These are phyloP conservation scores for Nylanderia fulva DNA, from an alignment of 1,140 invertebrate species.

Conservation along the genomic window DNA sequence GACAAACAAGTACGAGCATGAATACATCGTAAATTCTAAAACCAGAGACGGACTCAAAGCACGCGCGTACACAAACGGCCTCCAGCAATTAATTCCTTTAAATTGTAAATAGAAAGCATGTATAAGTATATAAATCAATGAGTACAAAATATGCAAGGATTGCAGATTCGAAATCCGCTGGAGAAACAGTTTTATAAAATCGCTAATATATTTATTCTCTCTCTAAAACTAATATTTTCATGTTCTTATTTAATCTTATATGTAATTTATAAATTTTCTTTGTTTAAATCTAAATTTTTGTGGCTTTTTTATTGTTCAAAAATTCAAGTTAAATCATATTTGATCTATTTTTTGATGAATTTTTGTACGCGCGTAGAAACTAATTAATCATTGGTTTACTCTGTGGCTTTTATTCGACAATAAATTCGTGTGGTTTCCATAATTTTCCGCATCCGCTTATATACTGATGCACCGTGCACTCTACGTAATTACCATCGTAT, in stretches of 20 bases:
- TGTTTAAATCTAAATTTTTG: too few relatives aligned
- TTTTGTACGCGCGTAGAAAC: not conserved
- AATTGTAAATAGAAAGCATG: conserved; percentile 39
- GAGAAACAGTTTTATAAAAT: not conserved
- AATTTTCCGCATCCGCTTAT: conserved; percentile 39
- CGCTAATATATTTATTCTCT: not conserved
- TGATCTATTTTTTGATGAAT: not conserved
- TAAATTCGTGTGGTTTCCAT: conserved; percentile 42
- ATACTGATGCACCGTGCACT: conserved; percentile 57
- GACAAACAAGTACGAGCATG: conserved; percentile 34
- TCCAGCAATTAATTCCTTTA: conserved; percentile 55
- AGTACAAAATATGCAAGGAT: not conserved
- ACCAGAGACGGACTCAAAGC: not conserved
- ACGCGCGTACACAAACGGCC: not conserved
- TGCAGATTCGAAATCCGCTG: not conserved
- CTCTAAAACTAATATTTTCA: not conserved
- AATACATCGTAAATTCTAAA: conserved; percentile 52
- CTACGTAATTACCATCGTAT: conserved; percentile 68
- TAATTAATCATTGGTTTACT: not conserved
- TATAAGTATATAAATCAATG: not conserved
- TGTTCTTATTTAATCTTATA: not conserved
- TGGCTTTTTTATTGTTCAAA: not conserved
- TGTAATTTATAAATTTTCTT: too few relatives aligned
- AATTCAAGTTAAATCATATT: not conserved
- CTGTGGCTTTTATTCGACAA: conserved; percentile 15